A percentile compares a stretch with the other conserved stretches of the same genome.
Evolutionary conservation across 2,888 invertebrate species (phyloP).

Genomic region (Hydrotaea cyrtoneurina): DNA sequence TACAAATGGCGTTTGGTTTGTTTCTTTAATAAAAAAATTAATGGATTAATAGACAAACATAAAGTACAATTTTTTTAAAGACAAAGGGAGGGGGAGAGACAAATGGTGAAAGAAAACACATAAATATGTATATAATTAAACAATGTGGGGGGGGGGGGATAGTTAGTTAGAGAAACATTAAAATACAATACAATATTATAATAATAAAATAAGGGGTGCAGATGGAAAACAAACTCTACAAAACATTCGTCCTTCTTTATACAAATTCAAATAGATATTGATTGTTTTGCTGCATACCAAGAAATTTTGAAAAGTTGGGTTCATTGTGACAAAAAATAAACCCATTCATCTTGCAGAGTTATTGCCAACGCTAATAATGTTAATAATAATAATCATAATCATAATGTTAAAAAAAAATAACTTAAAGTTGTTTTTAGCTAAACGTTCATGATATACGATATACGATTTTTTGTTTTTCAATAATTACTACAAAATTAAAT

Average conservation of each 20-base stretch:
- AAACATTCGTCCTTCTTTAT: conserved; percentile 22
- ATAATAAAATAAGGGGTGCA: background rate
- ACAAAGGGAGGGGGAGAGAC: background rate
- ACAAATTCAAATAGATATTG: conserved; percentile 18
- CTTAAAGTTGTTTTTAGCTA: conserved; percentile 62
- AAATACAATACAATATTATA: conserved; percentile 34
- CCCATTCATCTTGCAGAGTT: background rate
- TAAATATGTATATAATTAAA: background rate
- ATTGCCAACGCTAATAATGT: conserved; percentile 31
- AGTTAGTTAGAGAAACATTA: background rate
- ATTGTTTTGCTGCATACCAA: background rate
- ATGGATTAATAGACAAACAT: conserved; percentile 57
- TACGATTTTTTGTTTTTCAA: conserved; percentile 32
- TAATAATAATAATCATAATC: conserved; percentile 42
- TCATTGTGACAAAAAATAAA: too few relatives aligned
- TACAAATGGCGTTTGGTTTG: conserved; percentile 80
- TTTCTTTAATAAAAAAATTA: conserved; percentile 54
- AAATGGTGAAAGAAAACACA: conserved; percentile 7
- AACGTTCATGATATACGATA: conserved; percentile 43
- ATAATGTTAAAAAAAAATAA: conserved; percentile 39
- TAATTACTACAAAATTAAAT: conserved; percentile 59
- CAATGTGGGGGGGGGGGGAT: background rate
- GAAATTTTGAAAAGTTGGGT: conserved; percentile 21
- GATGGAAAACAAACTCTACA: conserved; percentile 1
- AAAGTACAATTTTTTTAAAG: conserved; percentile 68